phyloP scores from a whole-genome alignment of 2,797 vertebrate species.

The Orientallactaga sibirica region DNA sequence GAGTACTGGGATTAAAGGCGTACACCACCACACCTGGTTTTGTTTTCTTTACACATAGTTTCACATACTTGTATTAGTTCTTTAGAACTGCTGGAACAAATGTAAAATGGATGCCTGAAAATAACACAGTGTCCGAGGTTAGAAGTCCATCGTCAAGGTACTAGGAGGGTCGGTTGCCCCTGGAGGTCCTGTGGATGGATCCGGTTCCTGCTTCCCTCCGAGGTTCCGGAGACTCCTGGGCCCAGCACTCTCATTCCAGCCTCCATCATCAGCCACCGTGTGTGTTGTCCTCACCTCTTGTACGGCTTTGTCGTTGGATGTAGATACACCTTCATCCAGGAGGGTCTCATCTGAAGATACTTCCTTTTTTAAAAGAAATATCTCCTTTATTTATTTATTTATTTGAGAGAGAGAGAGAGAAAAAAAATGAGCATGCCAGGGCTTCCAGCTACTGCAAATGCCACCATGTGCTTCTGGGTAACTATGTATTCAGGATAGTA shows the following conservation, averaged over 20 bases:
- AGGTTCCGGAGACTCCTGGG: background rate
- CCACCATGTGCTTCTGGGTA: background rate
- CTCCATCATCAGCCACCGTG: background rate
- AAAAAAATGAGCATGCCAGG: no score
- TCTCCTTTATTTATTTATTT: no score
- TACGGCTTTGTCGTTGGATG: background rate
- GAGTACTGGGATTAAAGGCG: no score
- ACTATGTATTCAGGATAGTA: background rate
- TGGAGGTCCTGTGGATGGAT: no score
- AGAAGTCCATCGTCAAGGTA: background rate
- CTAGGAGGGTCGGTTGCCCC: background rate
- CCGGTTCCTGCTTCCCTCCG: fast-evolving
- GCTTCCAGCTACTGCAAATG: no score
- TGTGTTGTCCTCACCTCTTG: background rate
- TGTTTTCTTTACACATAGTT: background rate
- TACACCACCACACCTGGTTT: no score
- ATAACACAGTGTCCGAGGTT: background rate
- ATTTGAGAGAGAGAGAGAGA: no score
- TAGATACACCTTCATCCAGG: background rate
- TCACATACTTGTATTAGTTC: background rate
- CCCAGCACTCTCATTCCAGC: background rate
- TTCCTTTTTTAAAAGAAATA: background rate
- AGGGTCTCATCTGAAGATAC: background rate
- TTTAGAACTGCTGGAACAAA: background rate
- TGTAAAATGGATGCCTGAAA: background rate